These are phyloP conservation scores for Mus caroli DNA, from an alignment of 2,797 vertebrate species.

Conservation along the genomic window DNA sequence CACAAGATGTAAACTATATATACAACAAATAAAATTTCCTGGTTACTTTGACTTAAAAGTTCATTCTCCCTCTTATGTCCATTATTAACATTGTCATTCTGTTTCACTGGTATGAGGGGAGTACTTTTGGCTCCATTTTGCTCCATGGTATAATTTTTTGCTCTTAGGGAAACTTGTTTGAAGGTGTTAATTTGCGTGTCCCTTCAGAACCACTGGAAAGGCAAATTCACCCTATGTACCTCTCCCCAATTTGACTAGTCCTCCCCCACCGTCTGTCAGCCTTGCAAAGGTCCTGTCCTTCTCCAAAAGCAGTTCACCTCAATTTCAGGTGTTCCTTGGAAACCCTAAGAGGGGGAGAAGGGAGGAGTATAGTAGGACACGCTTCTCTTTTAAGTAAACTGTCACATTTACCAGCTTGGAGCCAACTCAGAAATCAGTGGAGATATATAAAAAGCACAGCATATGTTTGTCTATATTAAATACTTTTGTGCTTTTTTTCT, in stretches of 20 bases:
- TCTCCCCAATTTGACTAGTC: not conserved
- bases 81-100: not conserved
- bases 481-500: not conserved
- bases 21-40: not conserved
- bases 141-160: not conserved
- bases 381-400: not conserved
- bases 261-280: not conserved
- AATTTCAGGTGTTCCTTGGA: not conserved
- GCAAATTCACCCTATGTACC: not conserved
- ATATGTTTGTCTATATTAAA: slow-evolving; percentile 18
- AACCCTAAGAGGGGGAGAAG: not conserved
- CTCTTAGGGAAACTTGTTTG: not conserved
- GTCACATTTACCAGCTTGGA: not conserved
- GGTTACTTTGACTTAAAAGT: not conserved
- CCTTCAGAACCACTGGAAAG: not conserved
- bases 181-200: not conserved
- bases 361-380: not conserved
- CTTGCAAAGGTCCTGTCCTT: not conserved
- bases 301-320: not conserved
- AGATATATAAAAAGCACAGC: not conserved
- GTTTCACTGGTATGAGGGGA: not conserved
- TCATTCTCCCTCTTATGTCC: not conserved
- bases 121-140: not conserved
- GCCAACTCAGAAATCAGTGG: not conserved
- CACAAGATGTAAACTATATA: not conserved